Conservation (phyloP, 2,888 invertebrate species). For the Polietes domitor region DNA sequence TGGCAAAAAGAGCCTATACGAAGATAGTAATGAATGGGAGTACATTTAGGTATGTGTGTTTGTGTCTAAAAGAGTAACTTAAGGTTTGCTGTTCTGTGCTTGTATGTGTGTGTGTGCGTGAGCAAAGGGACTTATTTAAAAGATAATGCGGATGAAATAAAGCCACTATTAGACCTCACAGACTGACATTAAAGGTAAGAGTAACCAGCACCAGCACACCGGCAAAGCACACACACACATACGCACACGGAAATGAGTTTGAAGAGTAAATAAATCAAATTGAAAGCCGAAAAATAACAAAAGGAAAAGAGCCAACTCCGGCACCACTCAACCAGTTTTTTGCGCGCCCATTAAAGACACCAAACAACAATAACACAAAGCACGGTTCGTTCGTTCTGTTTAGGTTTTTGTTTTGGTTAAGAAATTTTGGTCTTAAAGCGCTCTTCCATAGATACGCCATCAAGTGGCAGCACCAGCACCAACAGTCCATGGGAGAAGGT, state of each 20-base stretch:
- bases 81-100: not conserved
- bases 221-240: constrained; percentile 21
- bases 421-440: constrained; percentile 29
- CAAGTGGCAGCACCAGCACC: not conserved
- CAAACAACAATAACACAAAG: constrained; percentile 4
- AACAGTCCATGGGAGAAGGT: not conserved
- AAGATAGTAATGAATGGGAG: not conserved
- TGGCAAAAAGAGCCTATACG: not conserved
- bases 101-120: not conserved
- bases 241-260: constrained; percentile 62
- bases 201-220: not conserved
- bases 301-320: constrained; percentile 8
- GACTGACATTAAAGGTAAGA: not conserved
- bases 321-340: constrained; percentile 15
- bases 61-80: not conserved
- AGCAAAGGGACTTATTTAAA: not conserved
- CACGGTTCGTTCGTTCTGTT: constrained; percentile 19
- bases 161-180: not conserved
- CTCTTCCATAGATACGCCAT: constrained; percentile 30
- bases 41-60: not conserved
- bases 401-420: constrained; percentile 42
- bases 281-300: constrained; percentile 21
- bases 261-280: constrained; percentile 51
- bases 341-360: constrained; percentile 46
- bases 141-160: not conserved